Evolutionary conservation across 2,113 vertebrate genomes (phyloP).

Genomic region (Osmerus mordax): DNA sequence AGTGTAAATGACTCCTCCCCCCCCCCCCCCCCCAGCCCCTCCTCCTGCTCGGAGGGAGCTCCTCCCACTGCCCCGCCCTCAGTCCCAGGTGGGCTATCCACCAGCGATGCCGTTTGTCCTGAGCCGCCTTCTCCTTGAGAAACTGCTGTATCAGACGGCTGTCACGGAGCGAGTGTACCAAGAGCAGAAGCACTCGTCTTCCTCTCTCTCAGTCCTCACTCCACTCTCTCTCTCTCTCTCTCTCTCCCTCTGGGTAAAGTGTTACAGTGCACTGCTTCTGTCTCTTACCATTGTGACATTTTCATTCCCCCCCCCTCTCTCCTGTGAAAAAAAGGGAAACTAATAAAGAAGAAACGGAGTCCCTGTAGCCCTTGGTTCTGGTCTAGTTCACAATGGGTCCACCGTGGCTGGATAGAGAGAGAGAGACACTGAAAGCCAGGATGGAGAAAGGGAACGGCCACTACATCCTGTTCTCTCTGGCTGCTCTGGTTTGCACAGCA

Average conservation of each 20-base stretch:
- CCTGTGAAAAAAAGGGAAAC: conserved; percentile 26
- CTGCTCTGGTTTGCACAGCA: too few species aligned
- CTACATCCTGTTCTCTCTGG: too few species aligned
- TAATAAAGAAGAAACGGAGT: conserved; percentile 22
- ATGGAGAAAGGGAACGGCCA: too few species aligned
- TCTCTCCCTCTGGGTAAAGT: conserved; percentile 49
- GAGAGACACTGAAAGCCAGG: not conserved
- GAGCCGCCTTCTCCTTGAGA: conserved; percentile 66
- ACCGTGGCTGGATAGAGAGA: not conserved
- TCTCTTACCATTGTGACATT: conserved; percentile 53
- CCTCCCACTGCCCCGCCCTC: conserved; percentile 6
- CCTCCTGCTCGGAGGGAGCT: too few species aligned
- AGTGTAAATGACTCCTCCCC: too few species aligned
- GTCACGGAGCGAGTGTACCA: conserved; percentile 28
- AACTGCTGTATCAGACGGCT: conserved; percentile 62
- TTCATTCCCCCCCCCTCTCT: conserved; percentile 34
- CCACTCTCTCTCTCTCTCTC: too few species aligned
- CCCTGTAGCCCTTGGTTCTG: conserved; percentile 17
- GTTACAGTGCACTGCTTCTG: conserved; percentile 60
- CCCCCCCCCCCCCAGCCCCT: not conserved
- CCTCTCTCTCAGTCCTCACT: too few species aligned
- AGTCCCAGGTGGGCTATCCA: conserved; percentile 30
- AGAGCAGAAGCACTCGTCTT: too few species aligned
- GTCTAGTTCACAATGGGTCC: conserved; percentile 39
- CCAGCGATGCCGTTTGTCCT: conserved; percentile 51